A percentile compares a stretch with the other conserved stretches of the same genome.
Evolutionary conservation across 2,113 vertebrate genomes (phyloP).

Genomic region (Syrrhaptes paradoxus): DNA sequence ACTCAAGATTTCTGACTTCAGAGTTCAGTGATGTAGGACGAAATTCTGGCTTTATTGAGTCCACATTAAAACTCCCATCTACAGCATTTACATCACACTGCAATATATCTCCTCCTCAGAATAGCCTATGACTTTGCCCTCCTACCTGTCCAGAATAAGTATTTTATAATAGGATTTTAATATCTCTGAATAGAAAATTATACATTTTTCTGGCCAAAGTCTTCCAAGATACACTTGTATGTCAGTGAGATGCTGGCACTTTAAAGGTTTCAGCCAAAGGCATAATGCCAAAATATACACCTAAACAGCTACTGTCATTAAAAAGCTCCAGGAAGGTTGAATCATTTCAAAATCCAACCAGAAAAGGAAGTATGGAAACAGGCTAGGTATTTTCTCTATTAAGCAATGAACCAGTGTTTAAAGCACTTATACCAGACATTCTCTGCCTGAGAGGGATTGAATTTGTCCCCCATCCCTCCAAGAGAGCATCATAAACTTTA

Average conservation of each 20-base stretch:
- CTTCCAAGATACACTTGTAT: background rate
- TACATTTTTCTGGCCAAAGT: background rate
- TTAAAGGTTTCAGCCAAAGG: background rate
- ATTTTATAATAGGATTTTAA: background rate
- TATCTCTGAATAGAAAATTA: background rate
- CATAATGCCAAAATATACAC: background rate
- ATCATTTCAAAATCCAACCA: background rate
- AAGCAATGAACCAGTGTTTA: background rate
- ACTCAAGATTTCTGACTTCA: background rate
- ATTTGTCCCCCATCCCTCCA: background rate
- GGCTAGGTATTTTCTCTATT: background rate
- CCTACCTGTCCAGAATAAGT: background rate
- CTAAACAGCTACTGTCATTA: background rate
- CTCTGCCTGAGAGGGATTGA: background rate
- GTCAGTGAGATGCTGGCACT: background rate
- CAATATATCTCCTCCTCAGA: background rate
- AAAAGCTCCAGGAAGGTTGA: background rate
- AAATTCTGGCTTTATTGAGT: background rate
- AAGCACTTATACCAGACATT: background rate
- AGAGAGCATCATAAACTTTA: background rate
- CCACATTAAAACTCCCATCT: background rate
- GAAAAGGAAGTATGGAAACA: background rate
- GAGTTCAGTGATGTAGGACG: background rate
- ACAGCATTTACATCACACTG: background rate
- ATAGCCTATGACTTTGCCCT: background rate